Conservation (phyloP, 2,113 vertebrate genomes). For the Pteropus alecto region DNA sequence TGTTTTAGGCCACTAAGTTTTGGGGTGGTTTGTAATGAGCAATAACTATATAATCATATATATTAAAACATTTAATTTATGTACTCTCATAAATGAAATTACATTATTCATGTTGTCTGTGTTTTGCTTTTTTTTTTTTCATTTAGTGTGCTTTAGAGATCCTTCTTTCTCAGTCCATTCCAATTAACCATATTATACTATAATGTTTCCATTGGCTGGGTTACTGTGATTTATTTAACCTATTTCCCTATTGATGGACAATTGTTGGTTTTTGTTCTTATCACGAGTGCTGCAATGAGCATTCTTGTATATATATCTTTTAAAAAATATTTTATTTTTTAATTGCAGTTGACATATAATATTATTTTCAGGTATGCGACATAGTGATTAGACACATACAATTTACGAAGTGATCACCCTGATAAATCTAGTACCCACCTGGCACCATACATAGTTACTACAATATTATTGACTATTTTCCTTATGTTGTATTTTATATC, state of each 20-base stretch:
- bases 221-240: not conserved
- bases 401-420: no score
- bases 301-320: not conserved
- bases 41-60: not conserved
- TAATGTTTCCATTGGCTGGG: not conserved
- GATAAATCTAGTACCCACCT: no score
- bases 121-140: not conserved
- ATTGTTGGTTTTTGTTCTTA: not conserved
- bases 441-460: no score
- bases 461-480: no score
- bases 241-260: not conserved
- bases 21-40: not conserved
- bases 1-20: not conserved
- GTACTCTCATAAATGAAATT: not conserved
- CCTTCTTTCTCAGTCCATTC: not conserved
- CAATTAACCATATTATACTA: not conserved
- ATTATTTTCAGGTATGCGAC: no score
- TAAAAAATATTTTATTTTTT: no score
- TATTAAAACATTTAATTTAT: not conserved
- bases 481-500: no score
- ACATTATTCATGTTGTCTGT: not conserved
- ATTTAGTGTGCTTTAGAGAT: not conserved
- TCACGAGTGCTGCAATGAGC: not conserved
- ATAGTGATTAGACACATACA: no score
- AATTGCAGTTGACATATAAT: no score